A percentile compares a stretch with the other conserved stretches of the same genome.
Evolutionary conservation across 2,797 vertebrate genomes (phyloP).

Genomic region (Esox masquinongy): DNA sequence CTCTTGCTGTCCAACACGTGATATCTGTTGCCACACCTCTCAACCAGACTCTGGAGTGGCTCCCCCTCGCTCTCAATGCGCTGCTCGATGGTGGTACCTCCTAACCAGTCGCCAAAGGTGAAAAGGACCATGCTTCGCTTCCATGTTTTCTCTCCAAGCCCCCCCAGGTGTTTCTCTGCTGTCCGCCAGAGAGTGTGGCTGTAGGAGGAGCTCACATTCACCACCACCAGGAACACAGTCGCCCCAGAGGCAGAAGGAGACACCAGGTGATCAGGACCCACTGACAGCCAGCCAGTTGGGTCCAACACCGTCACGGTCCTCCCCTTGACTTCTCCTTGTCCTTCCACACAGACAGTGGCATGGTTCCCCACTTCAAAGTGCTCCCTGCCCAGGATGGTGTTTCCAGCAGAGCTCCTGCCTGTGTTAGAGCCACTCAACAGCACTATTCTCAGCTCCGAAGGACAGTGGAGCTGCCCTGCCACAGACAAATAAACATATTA

Average conservation of each 20-base stretch:
- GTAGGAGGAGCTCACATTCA: conserved; percentile 71
- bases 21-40: conserved; percentile 68
- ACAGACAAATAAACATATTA: conserved; percentile 11
- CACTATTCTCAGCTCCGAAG: conserved; percentile 49
- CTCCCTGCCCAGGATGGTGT: conserved; percentile 63
- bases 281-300: conserved; percentile 48
- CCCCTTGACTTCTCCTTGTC: conserved; percentile 16
- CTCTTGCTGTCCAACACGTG: conserved; percentile 68
- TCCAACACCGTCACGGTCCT: conserved; percentile 58
- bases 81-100: conserved; percentile 56
- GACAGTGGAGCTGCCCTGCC: conserved; percentile 48
- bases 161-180: conserved; percentile 51
- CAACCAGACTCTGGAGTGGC: conserved; percentile 56
- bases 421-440: conserved; percentile 59
- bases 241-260: conserved; percentile 11
- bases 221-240: conserved; percentile 65
- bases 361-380: conserved; percentile 38
- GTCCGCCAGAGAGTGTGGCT: conserved; percentile 38
- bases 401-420: conserved; percentile 71
- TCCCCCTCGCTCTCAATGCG: conserved; percentile 67
- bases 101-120: conserved; percentile 69
- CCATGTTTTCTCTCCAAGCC: conserved; percentile 47
- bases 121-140: conserved; percentile 61
- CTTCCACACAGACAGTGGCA: conserved; percentile 40
- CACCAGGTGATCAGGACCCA: conserved; percentile 43